phyloP scores from a whole-genome alignment of 2,113 vertebrate genomes.

The Platysteira castanea region DNA sequence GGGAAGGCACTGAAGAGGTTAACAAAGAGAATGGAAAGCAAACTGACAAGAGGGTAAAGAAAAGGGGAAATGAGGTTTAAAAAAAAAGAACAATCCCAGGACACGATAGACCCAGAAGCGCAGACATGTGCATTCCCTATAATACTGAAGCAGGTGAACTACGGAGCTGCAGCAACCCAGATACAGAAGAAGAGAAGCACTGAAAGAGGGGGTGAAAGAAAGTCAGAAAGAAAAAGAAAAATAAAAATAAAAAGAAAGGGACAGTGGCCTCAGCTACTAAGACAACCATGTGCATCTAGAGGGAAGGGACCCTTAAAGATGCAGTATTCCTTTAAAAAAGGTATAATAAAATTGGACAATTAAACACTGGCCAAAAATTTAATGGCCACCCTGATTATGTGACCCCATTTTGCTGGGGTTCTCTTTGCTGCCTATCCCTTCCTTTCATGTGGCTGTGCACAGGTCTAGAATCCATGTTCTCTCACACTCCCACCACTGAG shows the following conservation, averaged over 20 bases:
- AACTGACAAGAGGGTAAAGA: conserved; percentile 24
- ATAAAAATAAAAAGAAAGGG: conserved; percentile 52
- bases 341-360: conserved; percentile 31
- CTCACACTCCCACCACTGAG: not conserved
- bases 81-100: conserved; percentile 58
- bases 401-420: not conserved
- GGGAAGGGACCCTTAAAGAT: conserved; percentile 71
- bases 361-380: conserved; percentile 17
- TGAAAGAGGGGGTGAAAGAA: conserved; percentile 45
- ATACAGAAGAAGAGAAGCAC: conserved; percentile 54
- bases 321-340: conserved; percentile 72
- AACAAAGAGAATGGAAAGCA: conserved; percentile 65
- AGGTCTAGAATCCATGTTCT: not conserved
- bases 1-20: conserved; percentile 54
- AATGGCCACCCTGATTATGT: not conserved
- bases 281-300: conserved; percentile 71
- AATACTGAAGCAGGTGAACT: conserved; percentile 69
- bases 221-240: conserved; percentile 42
- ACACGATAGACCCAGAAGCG: conserved; percentile 69
- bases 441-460: not conserved
- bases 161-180: conserved; percentile 59
- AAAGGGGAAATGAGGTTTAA: conserved; percentile 20
- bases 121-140: conserved; percentile 70
- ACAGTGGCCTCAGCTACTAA: conserved; percentile 73
- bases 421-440: not conserved